Evolutionary conservation across 2,113 vertebrate genomes (phyloP), one percentile per base, ranked within the genome.

Genomic region (Heliornis fulica): DNA sequence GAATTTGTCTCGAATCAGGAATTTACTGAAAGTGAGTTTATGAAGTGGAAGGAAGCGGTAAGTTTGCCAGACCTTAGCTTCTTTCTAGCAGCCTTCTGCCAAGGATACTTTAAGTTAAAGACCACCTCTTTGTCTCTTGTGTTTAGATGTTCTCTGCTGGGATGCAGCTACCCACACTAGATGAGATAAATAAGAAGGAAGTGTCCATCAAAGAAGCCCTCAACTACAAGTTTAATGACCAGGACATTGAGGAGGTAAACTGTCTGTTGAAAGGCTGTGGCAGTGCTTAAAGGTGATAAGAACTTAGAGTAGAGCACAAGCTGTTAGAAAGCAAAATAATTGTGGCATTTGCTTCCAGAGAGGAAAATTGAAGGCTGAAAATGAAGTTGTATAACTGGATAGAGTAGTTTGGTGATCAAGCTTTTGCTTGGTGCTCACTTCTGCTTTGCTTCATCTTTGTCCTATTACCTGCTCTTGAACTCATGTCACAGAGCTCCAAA

Each of bases 1-100:
- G 99, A 99, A 95, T 99, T 99, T 95, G 99, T 99, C 93, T 99
- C 99, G 26, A 99, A 99, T 98, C 99, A 99, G 90, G 99, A 99
- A 91, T 99, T 99, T 86, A 99, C 99, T 80, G 99, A 99, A 96
- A 99, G 97, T 11, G 99, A 99, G 97, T 99, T 99, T 94, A 99
- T 99, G 99, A 99, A 99, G 96, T 99, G 99, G 99, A 99, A 99
- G 97, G 99, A 99, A 96, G 99, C 99, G 50, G 99, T 99, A 96
- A 99, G 99, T 98, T 60, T 48, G 23, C n/a, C 32, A 71, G 41
- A 81, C 48, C 72, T 91, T 1, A 50, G 15, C 86, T 74, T 78
- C 78, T 76, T 93, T 56, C 28, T 64, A 66, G 54, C 29, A 94
- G n/a, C 28, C 40, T 91, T 95, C 66, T 77, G 32, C 50, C 29